These are phyloP conservation scores for Drosophila lacteicornis DNA, from an alignment of 1,140 invertebrate genomes.

Conservation along the genomic window DNA sequence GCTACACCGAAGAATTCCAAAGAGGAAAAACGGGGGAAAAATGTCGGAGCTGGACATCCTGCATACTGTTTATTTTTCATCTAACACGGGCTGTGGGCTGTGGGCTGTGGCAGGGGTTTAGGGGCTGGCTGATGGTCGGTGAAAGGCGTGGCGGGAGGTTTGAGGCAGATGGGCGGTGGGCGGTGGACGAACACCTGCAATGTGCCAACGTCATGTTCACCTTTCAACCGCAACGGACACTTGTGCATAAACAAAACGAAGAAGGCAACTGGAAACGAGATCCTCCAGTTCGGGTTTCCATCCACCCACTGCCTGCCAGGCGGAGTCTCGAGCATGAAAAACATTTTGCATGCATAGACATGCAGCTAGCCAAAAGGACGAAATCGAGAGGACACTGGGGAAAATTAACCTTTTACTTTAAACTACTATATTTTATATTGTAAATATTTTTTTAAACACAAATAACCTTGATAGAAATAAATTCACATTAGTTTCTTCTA, in stretches of 20 bases:
- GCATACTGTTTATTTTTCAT: conserved; percentile 81
- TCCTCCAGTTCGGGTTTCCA: conserved; percentile 17
- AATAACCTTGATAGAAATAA: too few relatives aligned
- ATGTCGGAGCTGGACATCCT: conserved; percentile 44
- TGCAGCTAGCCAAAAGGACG: conserved; percentile 39
- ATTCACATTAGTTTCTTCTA: too few relatives aligned
- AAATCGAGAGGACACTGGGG: neutral
- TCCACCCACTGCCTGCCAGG: neutral
- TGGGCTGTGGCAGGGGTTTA: conserved; percentile 10
- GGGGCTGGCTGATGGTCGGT: neutral
- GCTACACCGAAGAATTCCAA: conserved; percentile 36
- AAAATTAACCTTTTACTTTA: neutral
- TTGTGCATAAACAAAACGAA: conserved; percentile 72
- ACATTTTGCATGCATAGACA: conserved; percentile 76
- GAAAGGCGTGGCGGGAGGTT: neutral
- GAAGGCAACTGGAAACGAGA: conserved; percentile 32
- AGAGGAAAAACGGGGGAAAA: conserved; percentile 16
- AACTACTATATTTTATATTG: neutral
- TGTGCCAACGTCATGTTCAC: conserved; percentile 66
- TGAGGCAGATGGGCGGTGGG: conserved; percentile 1
- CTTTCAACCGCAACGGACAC: conserved; percentile 80
- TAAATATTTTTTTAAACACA: neutral
- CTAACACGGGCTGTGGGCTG: conserved; percentile 53
- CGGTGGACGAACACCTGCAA: conserved; percentile 32
- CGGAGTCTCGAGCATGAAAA: conserved; percentile 57